Conservation (phyloP, 64 coral and sea anemone species). For the Orbicella faveolata region DNA sequence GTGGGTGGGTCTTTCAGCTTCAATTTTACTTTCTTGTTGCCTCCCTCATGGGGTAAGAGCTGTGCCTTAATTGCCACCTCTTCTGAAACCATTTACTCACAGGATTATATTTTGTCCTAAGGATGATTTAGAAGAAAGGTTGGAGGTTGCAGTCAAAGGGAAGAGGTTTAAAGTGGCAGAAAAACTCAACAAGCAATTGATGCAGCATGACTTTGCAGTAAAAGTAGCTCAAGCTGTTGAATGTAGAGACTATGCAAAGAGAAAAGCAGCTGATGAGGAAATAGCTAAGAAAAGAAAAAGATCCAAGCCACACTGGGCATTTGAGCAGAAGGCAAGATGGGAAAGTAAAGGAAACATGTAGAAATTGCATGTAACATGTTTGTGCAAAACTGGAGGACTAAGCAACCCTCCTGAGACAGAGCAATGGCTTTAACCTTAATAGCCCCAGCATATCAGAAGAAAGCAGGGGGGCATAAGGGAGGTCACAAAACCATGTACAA, state of each 20-base stretch:
- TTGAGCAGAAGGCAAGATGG: conserved; percentile 74
- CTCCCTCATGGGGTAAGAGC: background rate
- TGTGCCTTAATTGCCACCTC: background rate
- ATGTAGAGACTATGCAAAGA: conserved; percentile 54
- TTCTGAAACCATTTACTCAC: background rate
- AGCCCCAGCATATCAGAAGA: too few relatives aligned
- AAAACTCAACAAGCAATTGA: conserved; percentile 30
- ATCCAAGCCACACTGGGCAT: conserved; percentile 59
- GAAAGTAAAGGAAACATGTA: conserved; percentile 80
- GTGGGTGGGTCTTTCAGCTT: too few relatives aligned
- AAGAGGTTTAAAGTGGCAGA: conserved; percentile 36
- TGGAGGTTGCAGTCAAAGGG: conserved; percentile 42
- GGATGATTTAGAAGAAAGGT: conserved; percentile 19
- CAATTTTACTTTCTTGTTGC: too few relatives aligned
- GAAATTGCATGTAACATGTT: background rate
- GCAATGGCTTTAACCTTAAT: too few relatives aligned
- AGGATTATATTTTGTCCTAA: background rate
- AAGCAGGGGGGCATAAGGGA: too few relatives aligned
- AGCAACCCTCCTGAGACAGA: background rate
- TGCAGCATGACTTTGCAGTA: conserved; percentile 37
- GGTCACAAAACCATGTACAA: too few relatives aligned
- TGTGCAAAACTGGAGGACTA: background rate
- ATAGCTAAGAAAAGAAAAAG: conserved; percentile 42
- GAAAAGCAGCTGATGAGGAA: conserved; percentile 22
- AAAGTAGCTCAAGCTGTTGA: conserved; percentile 44